A percentile compares a stretch with the other conserved stretches of the same genome.
Conservation (phyloP, 2,888 invertebrate species). For the Tanytarsus gracilentus region DNA sequence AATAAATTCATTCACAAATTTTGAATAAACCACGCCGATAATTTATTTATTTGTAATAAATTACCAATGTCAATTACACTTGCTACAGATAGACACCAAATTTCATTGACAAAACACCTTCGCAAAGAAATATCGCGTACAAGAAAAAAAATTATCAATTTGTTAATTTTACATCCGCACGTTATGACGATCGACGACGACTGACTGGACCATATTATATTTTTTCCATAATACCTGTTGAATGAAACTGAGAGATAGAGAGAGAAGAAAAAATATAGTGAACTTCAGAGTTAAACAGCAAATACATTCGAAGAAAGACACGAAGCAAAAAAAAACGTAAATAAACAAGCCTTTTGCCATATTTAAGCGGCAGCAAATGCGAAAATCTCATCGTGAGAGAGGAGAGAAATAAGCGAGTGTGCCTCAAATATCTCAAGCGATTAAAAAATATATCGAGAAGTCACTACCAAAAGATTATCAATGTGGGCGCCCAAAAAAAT, state of each 20-base stretch:
- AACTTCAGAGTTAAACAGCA: conserved; percentile 1
- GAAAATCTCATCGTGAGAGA: too few relatives aligned
- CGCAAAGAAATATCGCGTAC: background rate
- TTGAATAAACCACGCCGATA: too few relatives aligned
- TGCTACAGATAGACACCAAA: background rate
- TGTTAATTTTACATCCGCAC: conserved; percentile 25
- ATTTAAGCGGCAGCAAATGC: too few relatives aligned
- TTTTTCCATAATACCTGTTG: conserved; percentile 13
- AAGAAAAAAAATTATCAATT: background rate
- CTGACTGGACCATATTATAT: conserved; percentile 17
- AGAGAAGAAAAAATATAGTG: background rate
- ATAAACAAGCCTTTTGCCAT: conserved; percentile 6
- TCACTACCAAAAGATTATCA: background rate
- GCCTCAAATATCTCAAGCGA: background rate
- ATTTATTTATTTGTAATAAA: too few relatives aligned
- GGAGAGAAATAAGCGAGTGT: background rate
- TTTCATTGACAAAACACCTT: background rate
- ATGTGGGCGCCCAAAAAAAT: background rate
- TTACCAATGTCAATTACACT: background rate
- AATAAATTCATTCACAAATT: too few relatives aligned
- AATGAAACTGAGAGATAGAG: conserved; percentile 3
- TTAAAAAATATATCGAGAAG: background rate
- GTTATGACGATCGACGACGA: conserved; percentile 22
- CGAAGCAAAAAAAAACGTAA: background rate
- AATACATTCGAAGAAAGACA: background rate